These are phyloP conservation scores for Saxicola maurus DNA, from an alignment of 2,797 vertebrate genomes.

Conservation along the genomic window DNA sequence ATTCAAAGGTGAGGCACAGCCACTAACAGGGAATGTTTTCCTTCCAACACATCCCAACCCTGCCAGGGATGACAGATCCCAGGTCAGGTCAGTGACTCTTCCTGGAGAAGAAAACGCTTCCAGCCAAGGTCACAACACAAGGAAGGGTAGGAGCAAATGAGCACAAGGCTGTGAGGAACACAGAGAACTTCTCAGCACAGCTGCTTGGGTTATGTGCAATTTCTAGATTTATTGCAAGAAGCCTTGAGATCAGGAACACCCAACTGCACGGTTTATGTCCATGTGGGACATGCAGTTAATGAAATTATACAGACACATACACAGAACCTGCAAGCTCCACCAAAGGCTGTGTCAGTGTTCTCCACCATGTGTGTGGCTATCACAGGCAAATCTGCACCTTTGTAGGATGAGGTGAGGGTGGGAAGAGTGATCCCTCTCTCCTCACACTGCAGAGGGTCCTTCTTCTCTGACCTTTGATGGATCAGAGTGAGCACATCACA, in stretches of 20 bases:
- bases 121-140: neutral
- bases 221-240: neutral
- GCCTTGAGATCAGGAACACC: neutral
- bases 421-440: neutral
- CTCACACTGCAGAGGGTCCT: neutral
- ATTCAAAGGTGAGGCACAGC: neutral
- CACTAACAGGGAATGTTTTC: neutral
- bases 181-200: neutral
- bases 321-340: neutral
- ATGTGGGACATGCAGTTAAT: neutral
- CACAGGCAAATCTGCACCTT: neutral
- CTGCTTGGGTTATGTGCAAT: neutral
- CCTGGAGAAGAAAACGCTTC: neutral
- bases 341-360: neutral
- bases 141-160: neutral
- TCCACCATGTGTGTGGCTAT: fast-evolving
- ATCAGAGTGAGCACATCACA: neutral
- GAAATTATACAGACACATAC: neutral
- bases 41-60: neutral
- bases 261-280: neutral
- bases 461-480: neutral
- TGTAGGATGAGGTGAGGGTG: neutral
- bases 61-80: neutral
- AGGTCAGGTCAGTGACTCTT: neutral
- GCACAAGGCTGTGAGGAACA: neutral